Conservation (phyloP, 2,797 vertebrate species). For the Dallia pectoralis region DNA sequence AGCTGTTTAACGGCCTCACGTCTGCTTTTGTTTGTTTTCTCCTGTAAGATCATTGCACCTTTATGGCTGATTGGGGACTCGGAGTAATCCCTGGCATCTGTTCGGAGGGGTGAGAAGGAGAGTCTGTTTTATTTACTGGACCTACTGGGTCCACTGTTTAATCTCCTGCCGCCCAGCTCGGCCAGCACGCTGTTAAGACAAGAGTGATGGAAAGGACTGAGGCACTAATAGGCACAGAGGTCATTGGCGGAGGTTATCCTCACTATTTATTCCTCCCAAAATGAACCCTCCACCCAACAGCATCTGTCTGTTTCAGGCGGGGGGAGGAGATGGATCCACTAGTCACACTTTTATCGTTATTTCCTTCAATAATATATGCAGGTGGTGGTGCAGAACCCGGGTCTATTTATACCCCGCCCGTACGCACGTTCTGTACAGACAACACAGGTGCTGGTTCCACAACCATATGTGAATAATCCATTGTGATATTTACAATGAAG, state of each 20-base stretch:
- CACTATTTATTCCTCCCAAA: slow-evolving; percentile 50
- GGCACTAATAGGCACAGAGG: slow-evolving; percentile 66
- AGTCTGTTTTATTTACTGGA: slow-evolving; percentile 59
- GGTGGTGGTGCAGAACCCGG: slow-evolving; percentile 7
- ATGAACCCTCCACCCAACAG: slow-evolving; percentile 43
- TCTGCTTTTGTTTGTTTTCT: slow-evolving; percentile 83
- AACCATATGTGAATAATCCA: slow-evolving; percentile 5
- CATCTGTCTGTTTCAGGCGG: slow-evolving; percentile 21
- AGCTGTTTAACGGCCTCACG: slow-evolving; percentile 78
- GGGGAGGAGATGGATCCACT: slow-evolving; percentile 59
- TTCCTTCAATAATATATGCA: slow-evolving; percentile 51
- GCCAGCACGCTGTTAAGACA: slow-evolving; percentile 65
- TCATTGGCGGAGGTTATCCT: slow-evolving; percentile 59
- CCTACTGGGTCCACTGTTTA: slow-evolving; percentile 58
- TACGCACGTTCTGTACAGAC: neutral
- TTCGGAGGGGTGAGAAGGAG: slow-evolving; percentile 60
- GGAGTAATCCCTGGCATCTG: slow-evolving; percentile 82
- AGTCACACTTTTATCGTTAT: slow-evolving; percentile 41
- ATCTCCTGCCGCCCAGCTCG: slow-evolving; percentile 44
- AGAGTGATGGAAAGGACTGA: slow-evolving; percentile 61
- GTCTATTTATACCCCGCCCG: slow-evolving; percentile 21
- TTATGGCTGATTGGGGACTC: slow-evolving; percentile 81
- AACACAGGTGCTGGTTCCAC: neutral
- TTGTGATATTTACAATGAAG: slow-evolving; percentile 3
- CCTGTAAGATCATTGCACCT: slow-evolving; percentile 83